phyloP scores from a whole-genome alignment of 2,113 vertebrate species.

The Gasterosteus aculeatus region DNA sequence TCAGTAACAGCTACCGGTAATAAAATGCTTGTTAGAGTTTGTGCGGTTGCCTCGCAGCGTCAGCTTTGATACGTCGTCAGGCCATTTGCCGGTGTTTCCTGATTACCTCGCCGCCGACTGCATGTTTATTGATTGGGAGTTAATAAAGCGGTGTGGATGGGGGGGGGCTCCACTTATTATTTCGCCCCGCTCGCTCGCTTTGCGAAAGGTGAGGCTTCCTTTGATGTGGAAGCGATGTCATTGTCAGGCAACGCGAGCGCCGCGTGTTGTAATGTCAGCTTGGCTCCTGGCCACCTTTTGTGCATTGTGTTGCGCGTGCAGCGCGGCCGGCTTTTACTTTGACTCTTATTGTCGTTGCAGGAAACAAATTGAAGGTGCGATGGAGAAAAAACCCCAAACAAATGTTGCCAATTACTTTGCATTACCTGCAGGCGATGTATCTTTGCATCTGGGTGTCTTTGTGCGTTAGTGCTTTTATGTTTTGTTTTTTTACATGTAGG shows the following conservation, averaged over 20 bases:
- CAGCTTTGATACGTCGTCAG: slow-evolving; percentile 98
- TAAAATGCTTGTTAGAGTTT: slow-evolving; percentile 99
- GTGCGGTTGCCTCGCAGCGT: slow-evolving; percentile 93
- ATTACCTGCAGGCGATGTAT: slow-evolving; percentile 50
- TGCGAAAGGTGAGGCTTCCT: slow-evolving; percentile 85
- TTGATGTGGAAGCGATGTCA: slow-evolving; percentile 92
- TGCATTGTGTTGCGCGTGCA: slow-evolving; percentile 12
- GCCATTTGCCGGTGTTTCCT: slow-evolving; percentile 97
- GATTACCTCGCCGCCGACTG: slow-evolving; percentile 94
- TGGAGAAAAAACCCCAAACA: slow-evolving; percentile 59
- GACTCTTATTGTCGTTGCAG: slow-evolving; percentile 54
- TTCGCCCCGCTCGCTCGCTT: slow-evolving; percentile 83
- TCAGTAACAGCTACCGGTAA: slow-evolving; percentile 99
- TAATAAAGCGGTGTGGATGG: slow-evolving; percentile 95
- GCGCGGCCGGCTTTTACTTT: slow-evolving; percentile 12
- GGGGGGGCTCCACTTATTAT: slow-evolving; percentile 77
- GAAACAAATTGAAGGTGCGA: slow-evolving; percentile 50
- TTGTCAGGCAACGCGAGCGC: slow-evolving; percentile 70
- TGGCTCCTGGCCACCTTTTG: slow-evolving; percentile 46
- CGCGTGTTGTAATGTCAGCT: slow-evolving; percentile 63
- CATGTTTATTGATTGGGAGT: slow-evolving; percentile 99
- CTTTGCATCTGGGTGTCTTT: slow-evolving; percentile 57
- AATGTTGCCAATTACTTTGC: slow-evolving; percentile 59
- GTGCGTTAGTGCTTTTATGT: slow-evolving; percentile 43
- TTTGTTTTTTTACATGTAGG: slow-evolving; percentile 34